These are phyloP conservation scores for Morinoia aosen DNA, from an alignment of 2,888 invertebrate genomes.

Conservation along the genomic window DNA sequence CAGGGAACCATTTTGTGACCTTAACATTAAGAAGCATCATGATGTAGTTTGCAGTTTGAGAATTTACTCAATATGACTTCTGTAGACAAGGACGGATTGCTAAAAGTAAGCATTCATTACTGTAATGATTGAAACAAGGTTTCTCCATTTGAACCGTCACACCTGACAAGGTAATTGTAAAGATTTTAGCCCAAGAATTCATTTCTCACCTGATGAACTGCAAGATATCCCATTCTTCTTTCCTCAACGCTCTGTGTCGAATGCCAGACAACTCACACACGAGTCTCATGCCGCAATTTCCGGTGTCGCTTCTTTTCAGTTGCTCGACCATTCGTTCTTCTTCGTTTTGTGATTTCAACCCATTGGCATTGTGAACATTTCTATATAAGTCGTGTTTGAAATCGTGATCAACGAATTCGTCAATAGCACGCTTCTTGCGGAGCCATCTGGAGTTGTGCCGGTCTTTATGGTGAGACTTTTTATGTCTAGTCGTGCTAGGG, in stretches of 20 bases:
- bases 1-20: no score
- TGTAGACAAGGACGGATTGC: neutral
- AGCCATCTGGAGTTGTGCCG: neutral
- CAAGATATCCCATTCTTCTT: constrained; percentile 51
- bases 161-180: neutral
- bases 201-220: constrained; percentile 10
- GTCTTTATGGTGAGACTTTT: neutral
- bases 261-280: constrained; percentile 38
- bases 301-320: constrained; percentile 23
- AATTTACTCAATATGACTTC: no score
- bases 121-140: neutral
- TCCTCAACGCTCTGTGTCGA: neutral
- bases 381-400: neutral
- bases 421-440: neutral
- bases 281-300: constrained; percentile 16
- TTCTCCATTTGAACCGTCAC: neutral
- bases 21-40: no score
- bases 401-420: neutral
- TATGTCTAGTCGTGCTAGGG: neutral
- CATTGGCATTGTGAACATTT: neutral
- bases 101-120: neutral
- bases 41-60: no score
- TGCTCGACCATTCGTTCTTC: constrained; percentile 21
- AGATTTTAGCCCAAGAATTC: neutral
- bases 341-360: neutral